These are phyloP conservation scores for Erithacus rubecula DNA, from an alignment of 2,797 vertebrate species.

Conservation along the genomic window DNA sequence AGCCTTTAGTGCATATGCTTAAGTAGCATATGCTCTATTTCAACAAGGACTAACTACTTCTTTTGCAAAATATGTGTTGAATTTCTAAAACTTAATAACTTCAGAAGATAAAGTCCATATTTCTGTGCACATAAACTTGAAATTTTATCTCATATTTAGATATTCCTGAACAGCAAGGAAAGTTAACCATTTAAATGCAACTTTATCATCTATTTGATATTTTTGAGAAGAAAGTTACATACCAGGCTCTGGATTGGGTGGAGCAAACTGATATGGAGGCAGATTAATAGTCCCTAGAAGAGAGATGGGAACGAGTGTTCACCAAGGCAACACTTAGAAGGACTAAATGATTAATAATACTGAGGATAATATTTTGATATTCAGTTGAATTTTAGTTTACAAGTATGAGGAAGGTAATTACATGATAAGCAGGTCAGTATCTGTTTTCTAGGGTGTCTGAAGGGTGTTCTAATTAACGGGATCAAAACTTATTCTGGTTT, in stretches of 20 bases:
- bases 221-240: background rate
- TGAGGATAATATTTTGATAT: background rate
- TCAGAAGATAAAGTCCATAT: background rate
- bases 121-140: background rate
- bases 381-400: background rate
- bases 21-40: background rate
- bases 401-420: background rate
- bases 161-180: background rate
- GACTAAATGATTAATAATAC: background rate
- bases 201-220: background rate
- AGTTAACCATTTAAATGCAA: background rate
- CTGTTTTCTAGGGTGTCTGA: background rate
- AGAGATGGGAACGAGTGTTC: background rate
- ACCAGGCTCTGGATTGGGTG: background rate
- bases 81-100: background rate
- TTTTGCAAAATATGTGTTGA: background rate
- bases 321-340: background rate
- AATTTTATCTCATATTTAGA: background rate
- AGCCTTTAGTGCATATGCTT: background rate
- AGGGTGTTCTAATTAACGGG: background rate
- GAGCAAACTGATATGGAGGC: background rate
- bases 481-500: background rate
- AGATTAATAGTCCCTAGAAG: background rate
- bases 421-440: background rate
- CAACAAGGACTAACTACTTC: background rate